phyloP scores from a whole-genome alignment of 2,113 vertebrate genomes.

The Hemichromis elongatus region DNA sequence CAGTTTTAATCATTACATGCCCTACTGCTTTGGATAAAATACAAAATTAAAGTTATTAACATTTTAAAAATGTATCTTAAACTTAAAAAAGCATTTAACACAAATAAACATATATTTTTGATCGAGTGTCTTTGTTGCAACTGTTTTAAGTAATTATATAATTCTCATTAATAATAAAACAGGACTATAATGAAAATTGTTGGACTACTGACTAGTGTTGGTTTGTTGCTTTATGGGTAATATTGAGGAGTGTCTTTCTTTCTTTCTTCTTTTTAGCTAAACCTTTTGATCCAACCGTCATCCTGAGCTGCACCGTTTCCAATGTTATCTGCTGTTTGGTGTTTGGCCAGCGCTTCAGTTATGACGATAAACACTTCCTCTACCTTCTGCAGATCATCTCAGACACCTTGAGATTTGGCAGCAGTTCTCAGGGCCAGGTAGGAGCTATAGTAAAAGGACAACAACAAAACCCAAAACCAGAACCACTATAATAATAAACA shows the following conservation, averaged over 20 bases:
- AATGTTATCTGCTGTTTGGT: constrained; percentile 78
- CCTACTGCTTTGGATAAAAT: not conserved
- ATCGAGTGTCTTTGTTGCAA: not conserved
- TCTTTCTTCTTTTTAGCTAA: constrained; percentile 28
- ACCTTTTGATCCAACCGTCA: constrained; percentile 61
- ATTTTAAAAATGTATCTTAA: not conserved
- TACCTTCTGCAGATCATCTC: constrained; percentile 51
- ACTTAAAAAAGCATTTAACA: not conserved
- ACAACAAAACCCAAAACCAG: too few relatives aligned
- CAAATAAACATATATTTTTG: not conserved
- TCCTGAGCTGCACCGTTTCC: constrained; percentile 67
- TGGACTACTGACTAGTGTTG: not conserved
- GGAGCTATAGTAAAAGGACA: not conserved
- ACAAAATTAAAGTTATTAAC: not conserved
- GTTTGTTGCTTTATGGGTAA: not conserved
- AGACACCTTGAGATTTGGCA: constrained; percentile 13
- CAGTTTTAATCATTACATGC: not conserved
- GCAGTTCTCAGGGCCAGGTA: constrained; percentile 54
- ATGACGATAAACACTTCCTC: constrained; percentile 67
- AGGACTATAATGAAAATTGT: not conserved
- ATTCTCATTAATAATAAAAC: not conserved
- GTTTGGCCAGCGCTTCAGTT: constrained; percentile 75
- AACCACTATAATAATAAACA: too few relatives aligned
- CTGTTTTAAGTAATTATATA: not conserved
- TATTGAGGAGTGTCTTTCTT: not conserved